Evolutionary conservation across 2,113 vertebrate genomes (phyloP), one percentile per base, ranked within the genome.

Genomic region (Syngnathus scovelli): DNA sequence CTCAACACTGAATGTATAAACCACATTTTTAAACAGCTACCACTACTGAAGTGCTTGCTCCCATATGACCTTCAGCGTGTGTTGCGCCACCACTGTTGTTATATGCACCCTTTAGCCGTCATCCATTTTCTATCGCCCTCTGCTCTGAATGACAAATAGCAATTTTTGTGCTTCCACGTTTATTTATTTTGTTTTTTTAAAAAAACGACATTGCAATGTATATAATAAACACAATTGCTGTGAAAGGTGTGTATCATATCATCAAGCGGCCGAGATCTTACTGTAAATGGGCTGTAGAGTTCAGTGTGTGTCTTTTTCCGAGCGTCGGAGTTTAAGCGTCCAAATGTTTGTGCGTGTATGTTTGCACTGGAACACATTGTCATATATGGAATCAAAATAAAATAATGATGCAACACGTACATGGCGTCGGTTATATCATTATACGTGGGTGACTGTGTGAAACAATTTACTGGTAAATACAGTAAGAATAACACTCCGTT

Each of bases 361-460:
- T 91, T 91, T 90, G 89, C 92, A 90, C 92, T 87, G 89, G 90
- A 58, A 91, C 89, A 91, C 91, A 90, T 92, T 92, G 92, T 96
- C 90, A 84, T 81, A 92, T 92, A 91, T 86, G 81, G 95, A 98
- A 97, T 97, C 95, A 96, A 96, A 79, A 92, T 94, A 92, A 86
- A 91, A 93, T 58, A 16, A 90, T 92, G 91, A 91, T 86, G 90
- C 92, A 94, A 88, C 89, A 88, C 85, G 1, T 36, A 16, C 11
- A 33, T 6, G 23, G 48, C 7, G 18, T 49, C 16, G 6, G 48
- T 49, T 49, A n/a, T 49, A 19, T n/a, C 27, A 33, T 49, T 48
- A 48, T 13, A 6, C 44, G 1, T 6, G 15, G 5, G 16, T 1
- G 16, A 5, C 41, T 43, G 41, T 43, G 10, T 43, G 27, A 33